These are phyloP conservation scores for Heterochromis multidens DNA, from an alignment of 2,113 vertebrate species.

Conservation along the genomic window DNA sequence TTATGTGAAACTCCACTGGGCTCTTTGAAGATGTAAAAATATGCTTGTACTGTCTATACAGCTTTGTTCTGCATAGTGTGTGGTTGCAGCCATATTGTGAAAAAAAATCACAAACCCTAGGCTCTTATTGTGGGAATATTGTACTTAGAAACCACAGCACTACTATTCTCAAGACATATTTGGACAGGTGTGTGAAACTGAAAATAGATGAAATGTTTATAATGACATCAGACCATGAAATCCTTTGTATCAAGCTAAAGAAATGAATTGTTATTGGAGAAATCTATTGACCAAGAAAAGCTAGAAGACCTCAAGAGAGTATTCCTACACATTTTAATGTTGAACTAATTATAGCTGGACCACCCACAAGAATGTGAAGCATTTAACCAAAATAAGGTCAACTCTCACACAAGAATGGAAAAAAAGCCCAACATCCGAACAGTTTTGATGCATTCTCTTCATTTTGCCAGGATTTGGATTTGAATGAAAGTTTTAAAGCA, in stretches of 20 bases:
- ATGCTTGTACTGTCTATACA: background rate
- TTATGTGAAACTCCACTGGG: background rate
- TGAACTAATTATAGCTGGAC: constrained; percentile 34
- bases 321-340: background rate
- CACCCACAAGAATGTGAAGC: constrained; percentile 38
- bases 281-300: constrained; percentile 15
- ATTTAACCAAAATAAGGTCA: background rate
- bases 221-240: constrained; percentile 18
- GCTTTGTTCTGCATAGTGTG: background rate
- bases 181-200: constrained; percentile 49
- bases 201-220: constrained; percentile 34
- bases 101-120: background rate
- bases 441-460: background rate
- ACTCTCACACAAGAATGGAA: background rate
- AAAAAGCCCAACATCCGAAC: background rate
- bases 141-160: background rate
- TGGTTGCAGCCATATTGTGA: background rate
- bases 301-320: background rate
- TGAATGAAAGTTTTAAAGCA: constrained; percentile 19
- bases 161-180: constrained; percentile 21
- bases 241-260: constrained; percentile 2
- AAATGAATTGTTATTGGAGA: background rate
- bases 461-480: background rate
- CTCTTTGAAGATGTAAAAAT: background rate
- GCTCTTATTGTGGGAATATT: constrained; percentile 36